Percentiles rank a stretch among this genome's conserved stretches.
Conservation (phyloP, 2,797 vertebrate genomes). For the Artibeus lituratus region DNA sequence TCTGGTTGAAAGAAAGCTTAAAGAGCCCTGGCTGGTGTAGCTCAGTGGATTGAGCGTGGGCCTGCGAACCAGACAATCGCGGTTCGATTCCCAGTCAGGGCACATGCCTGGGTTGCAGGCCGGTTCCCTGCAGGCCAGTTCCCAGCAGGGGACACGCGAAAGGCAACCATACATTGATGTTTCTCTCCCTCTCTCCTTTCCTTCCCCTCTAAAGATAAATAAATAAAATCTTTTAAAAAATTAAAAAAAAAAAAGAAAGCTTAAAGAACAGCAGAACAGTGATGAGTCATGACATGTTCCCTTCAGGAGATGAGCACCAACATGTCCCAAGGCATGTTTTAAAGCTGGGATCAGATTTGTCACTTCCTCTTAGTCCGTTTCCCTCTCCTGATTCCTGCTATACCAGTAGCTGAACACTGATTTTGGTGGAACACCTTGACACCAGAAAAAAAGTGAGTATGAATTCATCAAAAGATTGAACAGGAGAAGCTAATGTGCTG, state of each 20-base stretch:
- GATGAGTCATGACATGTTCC: background rate
- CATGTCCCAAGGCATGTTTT: background rate
- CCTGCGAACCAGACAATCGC: no score
- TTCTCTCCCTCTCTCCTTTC: no score
- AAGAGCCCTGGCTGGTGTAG: no score
- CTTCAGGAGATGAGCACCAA: background rate
- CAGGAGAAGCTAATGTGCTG: background rate
- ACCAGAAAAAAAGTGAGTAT: background rate
- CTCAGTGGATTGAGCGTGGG: no score
- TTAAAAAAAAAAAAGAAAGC: no score
- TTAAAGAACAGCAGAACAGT: background rate
- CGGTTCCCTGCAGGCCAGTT: no score
- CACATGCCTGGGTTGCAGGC: no score
- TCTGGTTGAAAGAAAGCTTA: background rate
- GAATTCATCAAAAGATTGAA: background rate
- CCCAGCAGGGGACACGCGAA: no score
- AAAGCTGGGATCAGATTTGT: background rate
- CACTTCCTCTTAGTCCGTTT: background rate
- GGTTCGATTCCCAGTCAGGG: no score
- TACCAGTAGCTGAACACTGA: background rate
- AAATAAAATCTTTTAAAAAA: no score
- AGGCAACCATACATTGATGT: no score
- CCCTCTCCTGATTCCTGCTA: background rate
- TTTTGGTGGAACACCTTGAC: background rate
- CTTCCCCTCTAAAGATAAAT: no score